Evolutionary conservation across 23 tunicate genomes (phyloP).

Genomic region (Ascidia mentula): DNA sequence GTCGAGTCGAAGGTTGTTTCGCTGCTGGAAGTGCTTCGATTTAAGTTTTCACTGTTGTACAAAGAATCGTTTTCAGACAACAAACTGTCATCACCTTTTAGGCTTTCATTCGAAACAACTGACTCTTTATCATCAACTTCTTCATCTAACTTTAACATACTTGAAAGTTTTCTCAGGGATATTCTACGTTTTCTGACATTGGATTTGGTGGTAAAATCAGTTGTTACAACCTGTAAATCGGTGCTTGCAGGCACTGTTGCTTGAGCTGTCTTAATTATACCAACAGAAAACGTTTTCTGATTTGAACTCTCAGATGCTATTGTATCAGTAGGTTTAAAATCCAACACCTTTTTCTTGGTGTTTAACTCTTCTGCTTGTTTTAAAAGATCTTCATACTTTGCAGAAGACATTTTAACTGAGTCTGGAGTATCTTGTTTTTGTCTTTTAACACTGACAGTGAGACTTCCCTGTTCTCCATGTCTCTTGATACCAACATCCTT

Average conservation of each 20-base stretch:
- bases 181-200: conserved; percentile 25
- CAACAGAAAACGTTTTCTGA: no score
- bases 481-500: background rate
- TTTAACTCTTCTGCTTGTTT: conserved; percentile 44
- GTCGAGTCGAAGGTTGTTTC: background rate
- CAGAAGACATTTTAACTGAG: background rate
- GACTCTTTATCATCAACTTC: background rate
- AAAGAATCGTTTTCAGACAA: background rate
- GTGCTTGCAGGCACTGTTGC: no score
- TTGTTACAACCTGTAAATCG: no score
- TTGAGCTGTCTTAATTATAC: no score
- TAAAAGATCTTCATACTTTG: conserved; percentile 38
- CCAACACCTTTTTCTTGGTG: background rate
- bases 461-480: background rate
- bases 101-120: background rate
- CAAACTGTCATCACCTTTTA: background rate
- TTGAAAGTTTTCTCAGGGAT: conserved; percentile 44
- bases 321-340: no score
- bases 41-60: background rate
- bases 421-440: background rate
- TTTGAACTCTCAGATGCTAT: no score
- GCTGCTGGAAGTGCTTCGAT: background rate
- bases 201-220: no score
- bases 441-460: background rate
- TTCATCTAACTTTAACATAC: background rate